Base-by-base conservation (phyloP, 2,888 invertebrate species). In the Xestia ashworthii region DNA sequence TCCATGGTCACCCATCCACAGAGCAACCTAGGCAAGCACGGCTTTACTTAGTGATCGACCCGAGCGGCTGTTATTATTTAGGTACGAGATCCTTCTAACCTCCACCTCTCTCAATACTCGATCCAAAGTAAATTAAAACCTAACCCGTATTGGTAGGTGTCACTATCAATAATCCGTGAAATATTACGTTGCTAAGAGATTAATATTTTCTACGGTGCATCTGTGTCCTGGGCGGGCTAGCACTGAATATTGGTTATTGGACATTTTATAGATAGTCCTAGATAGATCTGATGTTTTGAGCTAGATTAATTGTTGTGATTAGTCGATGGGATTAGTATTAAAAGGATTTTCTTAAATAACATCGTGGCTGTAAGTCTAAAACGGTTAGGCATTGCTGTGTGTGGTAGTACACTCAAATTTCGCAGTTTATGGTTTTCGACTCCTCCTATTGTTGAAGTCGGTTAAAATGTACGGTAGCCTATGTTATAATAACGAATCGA, bases 121-220 rank as follows among this genome's bases (percentile, higher is more conserved):
- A 11, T 78, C 69, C 55, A n/a, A 76, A 81, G 46, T 60, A 84
- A 87, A 87, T 88, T 78, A 80, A 80, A 81, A 46, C 38, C 5
- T 58, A 71, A 80, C 73, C 32, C 68, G 74, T 71, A 76, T 69
- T 46, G 73, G 69, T 76, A 76, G 60, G 71, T 88, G 87, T 80
- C 87, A 53, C 25, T 62, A 65, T 78, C 82, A 78, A 86, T 87
- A 80, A 74, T 65, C 58, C 62, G 25, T 87, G 87, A 87, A 81
- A 87, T 88, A 87, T 87, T 87, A 53, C 78, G 11, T 12, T 50
- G 38, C 38, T 74, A 72, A 74, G 88, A 86, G 87, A 88, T 88
- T 88, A 88, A 62, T 73, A 71, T 68, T 72, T 74, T 65, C 38
- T 74, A 53, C 9, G 11, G 44, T 75, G 83, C 88, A 86, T 78